These are phyloP conservation scores for Proterorhinus semilunaris DNA, from an alignment of 2,113 vertebrate genomes.

Conservation along the genomic window DNA sequence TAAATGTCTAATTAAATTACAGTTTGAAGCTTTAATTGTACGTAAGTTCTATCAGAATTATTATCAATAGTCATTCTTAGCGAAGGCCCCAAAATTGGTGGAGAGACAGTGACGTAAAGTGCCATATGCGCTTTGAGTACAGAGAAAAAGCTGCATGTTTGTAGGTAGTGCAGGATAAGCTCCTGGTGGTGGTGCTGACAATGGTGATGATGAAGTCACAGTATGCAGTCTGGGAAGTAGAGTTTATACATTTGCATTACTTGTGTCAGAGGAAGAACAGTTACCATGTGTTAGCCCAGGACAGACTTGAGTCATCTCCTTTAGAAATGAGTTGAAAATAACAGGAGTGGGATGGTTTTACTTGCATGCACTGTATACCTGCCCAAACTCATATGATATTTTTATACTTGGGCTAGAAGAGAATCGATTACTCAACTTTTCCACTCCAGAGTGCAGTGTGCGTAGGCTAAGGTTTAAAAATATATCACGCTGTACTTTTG, in stretches of 20 bases:
- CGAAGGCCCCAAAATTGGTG: background rate
- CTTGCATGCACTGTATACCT: background rate
- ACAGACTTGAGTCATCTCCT: slow-evolving; percentile 1
- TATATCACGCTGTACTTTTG: slow-evolving; percentile 33
- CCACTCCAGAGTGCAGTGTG: slow-evolving; percentile 73
- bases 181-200: background rate
- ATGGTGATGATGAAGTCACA: slow-evolving; percentile 49
- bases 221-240: slow-evolving; percentile 67
- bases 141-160: background rate
- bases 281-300: slow-evolving; percentile 31
- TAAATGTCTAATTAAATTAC: too few relatives aligned
- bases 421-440: background rate
- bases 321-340: background rate
- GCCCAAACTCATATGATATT: too few relatives aligned
- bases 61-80: too few relatives aligned
- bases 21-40: too few relatives aligned
- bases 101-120: background rate
- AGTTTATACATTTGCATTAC: slow-evolving; percentile 47
- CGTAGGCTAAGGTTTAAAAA: slow-evolving; percentile 76
- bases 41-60: too few relatives aligned
- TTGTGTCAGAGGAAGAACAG: slow-evolving; percentile 63
- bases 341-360: background rate
- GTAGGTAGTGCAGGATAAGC: slow-evolving; percentile 19
- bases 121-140: background rate
- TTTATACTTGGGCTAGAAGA: background rate